These are phyloP conservation scores for Meghimatium bilineatum DNA, from an alignment of 2,888 invertebrate genomes.

Conservation along the genomic window DNA sequence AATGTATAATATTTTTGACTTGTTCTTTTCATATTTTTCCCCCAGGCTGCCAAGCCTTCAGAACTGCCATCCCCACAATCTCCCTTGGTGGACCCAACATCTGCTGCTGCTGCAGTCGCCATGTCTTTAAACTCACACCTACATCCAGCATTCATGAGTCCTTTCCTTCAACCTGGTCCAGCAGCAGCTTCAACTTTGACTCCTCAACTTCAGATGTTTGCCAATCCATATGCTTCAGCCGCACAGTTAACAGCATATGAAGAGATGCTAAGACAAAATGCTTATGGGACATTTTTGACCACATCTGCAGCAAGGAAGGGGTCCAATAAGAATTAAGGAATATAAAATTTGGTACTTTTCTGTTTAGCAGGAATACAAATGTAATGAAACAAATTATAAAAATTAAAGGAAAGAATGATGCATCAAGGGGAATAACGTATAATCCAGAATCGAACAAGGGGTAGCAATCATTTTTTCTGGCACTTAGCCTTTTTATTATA, in stretches of 20 bases:
- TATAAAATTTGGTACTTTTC: too few relatives aligned
- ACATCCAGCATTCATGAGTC: slow-evolving; percentile 57
- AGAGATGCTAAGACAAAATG: slow-evolving; percentile 56
- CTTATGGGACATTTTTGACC: slow-evolving; percentile 33
- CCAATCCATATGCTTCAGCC: slow-evolving; percentile 54
- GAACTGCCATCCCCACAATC: slow-evolving; percentile 9
- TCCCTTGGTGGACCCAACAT: slow-evolving; percentile 35
- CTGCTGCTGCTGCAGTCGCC: slow-evolving; percentile 42
- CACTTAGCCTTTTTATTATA: too few relatives aligned
- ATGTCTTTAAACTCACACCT: slow-evolving; percentile 46
- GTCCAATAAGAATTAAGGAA: slow-evolving; percentile 17
- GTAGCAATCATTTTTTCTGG: too few relatives aligned
- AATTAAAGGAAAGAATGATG: too few relatives aligned
- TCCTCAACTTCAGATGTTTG: slow-evolving; percentile 53
- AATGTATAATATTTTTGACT: too few relatives aligned
- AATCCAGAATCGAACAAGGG: too few relatives aligned
- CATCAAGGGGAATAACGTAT: too few relatives aligned
- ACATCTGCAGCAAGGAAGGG: slow-evolving; percentile 1
- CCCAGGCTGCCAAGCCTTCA: slow-evolving; percentile 45
- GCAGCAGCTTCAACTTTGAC: slow-evolving; percentile 40
- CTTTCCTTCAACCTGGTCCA: slow-evolving; percentile 38
- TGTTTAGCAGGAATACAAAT: background rate
- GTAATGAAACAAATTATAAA: too few relatives aligned
- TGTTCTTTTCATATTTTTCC: too few relatives aligned
- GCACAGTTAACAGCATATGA: slow-evolving; percentile 57